phyloP scores from a whole-genome alignment of 2,888 invertebrate genomes.

The Pristionchus fissidentatus region DNA sequence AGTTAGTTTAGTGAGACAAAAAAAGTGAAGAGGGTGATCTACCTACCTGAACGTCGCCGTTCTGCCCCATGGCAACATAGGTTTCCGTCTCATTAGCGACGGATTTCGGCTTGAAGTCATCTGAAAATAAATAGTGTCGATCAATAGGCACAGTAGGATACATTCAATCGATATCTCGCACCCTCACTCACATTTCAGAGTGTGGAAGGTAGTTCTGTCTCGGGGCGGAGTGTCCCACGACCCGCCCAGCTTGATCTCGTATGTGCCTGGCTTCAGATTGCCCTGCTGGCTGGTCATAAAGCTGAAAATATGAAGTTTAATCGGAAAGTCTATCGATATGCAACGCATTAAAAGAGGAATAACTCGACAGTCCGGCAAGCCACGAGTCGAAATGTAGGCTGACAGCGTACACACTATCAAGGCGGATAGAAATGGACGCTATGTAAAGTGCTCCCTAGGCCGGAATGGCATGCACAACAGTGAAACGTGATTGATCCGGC shows the following conservation, averaged over 20 bases:
- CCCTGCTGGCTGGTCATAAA: conserved; percentile 56
- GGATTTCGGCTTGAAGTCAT: conserved; percentile 73
- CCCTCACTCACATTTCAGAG: conserved; percentile 44
- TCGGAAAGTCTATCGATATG: not conserved
- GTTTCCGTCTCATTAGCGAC: conserved; percentile 64
- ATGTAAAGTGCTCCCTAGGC: not conserved
- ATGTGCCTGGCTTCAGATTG: conserved; percentile 67
- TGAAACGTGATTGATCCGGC: conserved; percentile 44
- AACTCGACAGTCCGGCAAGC: not conserved
- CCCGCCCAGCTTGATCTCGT: conserved; percentile 65
- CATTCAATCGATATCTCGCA: not conserved
- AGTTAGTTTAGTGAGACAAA: not conserved
- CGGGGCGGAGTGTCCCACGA: conserved; percentile 24
- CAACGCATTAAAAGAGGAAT: not conserved
- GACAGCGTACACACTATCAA: not conserved
- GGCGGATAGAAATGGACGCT: not conserved
- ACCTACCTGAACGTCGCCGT: conserved; percentile 68
- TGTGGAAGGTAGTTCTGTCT: conserved; percentile 24
- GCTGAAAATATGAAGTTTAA: not conserved
- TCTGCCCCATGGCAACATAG: conserved; percentile 65
- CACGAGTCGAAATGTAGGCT: not conserved
- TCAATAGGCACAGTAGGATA: not conserved
- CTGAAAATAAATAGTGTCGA: conserved; percentile 55
- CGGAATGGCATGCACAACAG: conserved; percentile 6
- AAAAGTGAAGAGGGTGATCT: not conserved